Conservation (phyloP, 2,797 vertebrate species). For the Paguma larvata region DNA sequence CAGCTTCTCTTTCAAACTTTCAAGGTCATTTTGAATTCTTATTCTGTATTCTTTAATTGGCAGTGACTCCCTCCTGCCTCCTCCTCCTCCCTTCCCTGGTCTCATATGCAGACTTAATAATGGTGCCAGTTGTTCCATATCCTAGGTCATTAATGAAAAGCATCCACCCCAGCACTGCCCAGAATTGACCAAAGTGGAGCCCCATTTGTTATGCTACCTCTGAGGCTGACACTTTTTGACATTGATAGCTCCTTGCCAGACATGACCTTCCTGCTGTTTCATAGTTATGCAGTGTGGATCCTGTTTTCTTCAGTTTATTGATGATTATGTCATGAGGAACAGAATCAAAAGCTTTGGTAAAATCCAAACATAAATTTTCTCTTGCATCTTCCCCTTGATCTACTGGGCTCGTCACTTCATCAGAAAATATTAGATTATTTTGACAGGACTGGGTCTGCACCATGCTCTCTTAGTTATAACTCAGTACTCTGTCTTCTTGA, state of each 20-base stretch:
- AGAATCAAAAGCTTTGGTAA: conserved; percentile 72
- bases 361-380: conserved; percentile 57
- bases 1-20: not conserved
- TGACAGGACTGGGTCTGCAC: conserved; percentile 12
- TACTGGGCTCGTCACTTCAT: conserved; percentile 34
- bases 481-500: not conserved
- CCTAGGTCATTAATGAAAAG: conserved; percentile 60
- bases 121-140: conserved; percentile 54
- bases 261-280: conserved; percentile 56
- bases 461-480: conserved; percentile 16
- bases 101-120: conserved; percentile 15
- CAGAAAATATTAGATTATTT: conserved; percentile 50
- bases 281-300: not conserved
- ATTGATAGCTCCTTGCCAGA: not conserved
- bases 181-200: conserved; percentile 44
- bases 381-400: conserved; percentile 63
- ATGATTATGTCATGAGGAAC: conserved; percentile 65
- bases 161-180: not conserved
- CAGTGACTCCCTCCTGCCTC: not conserved
- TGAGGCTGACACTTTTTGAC: not conserved
- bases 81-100: not conserved
- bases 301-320: conserved; percentile 69
- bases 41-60: not conserved
- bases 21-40: conserved; percentile 52
- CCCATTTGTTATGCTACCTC: conserved; percentile 50